Conservation (phyloP, 2,888 invertebrate genomes). For the Meandrusa payeni region DNA sequence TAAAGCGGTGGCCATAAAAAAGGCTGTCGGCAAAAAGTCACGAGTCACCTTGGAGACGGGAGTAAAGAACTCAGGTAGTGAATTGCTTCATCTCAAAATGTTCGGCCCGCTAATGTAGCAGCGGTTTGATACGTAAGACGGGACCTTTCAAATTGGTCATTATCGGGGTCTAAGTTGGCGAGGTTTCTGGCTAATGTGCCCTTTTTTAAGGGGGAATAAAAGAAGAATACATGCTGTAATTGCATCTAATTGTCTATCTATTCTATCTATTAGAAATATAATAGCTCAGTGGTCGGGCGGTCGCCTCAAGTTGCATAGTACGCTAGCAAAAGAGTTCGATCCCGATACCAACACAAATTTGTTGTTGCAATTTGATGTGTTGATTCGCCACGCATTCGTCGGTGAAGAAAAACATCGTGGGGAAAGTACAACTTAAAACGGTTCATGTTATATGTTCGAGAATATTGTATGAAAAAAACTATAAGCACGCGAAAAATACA, state of each 20-base stretch:
- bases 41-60: constrained; percentile 71
- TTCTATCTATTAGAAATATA: too few relatives aligned
- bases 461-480: background rate
- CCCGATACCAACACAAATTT: too few relatives aligned
- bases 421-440: constrained; percentile 4
- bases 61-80: constrained; percentile 75
- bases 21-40: constrained; percentile 59
- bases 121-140: constrained; percentile 47
- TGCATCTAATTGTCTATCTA: too few relatives aligned
- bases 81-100: constrained; percentile 72
- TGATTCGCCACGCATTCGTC: too few relatives aligned
- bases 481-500: too few relatives aligned
- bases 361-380: too few relatives aligned
- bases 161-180: background rate
- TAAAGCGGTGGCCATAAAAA: constrained; percentile 56
- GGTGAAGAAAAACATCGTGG: background rate
- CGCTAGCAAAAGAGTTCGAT: too few relatives aligned
- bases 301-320: too few relatives aligned
- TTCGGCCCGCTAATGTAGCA: constrained; percentile 46
- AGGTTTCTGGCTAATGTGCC: background rate
- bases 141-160: constrained; percentile 32
- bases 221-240: too few relatives aligned
- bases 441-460: constrained; percentile 2
- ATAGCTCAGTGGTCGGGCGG: too few relatives aligned
- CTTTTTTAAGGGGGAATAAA: background rate